phyloP scores from a whole-genome alignment of 2,888 invertebrate species.

The Eudemis profundana region DNA sequence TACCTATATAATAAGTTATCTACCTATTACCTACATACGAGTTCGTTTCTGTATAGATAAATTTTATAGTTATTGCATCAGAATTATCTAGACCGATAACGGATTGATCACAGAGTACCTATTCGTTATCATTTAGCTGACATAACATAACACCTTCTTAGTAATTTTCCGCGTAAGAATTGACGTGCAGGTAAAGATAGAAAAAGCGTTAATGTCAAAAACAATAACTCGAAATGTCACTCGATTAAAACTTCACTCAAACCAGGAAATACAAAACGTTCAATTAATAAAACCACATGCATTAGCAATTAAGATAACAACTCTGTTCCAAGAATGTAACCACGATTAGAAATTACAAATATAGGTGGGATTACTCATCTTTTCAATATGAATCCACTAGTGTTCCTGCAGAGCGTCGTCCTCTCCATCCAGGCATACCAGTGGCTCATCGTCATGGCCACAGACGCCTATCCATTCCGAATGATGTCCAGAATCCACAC shows the following conservation, averaged over 20 bases:
- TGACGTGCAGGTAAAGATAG: not conserved
- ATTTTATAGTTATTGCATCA: too few relatives aligned
- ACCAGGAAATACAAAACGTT: not conserved
- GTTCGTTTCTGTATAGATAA: too few relatives aligned
- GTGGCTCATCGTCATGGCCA: constrained; percentile 72
- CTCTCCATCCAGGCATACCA: constrained; percentile 68
- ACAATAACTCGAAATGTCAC: constrained; percentile 2
- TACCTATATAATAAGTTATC: too few relatives aligned
- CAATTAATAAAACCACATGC: constrained; percentile 4
- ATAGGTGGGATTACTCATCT: constrained; percentile 3
- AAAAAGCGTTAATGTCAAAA: not conserved
- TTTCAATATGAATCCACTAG: constrained; percentile 65
- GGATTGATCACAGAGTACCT: too few relatives aligned
- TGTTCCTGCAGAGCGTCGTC: constrained; percentile 61
- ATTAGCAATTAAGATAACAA: not conserved
- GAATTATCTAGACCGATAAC: too few relatives aligned
- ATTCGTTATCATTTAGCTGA: too few relatives aligned
- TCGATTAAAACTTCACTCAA: constrained; percentile 20
- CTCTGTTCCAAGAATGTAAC: constrained; percentile 10
- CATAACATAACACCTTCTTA: not conserved
- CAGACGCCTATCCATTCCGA: constrained; percentile 69
- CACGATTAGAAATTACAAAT: not conserved
- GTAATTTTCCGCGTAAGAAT: not conserved
- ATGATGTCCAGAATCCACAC: constrained; percentile 72
- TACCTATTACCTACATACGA: too few relatives aligned